A percentile compares a stretch with the other conserved stretches of the same genome.
phyloP scores from a whole-genome alignment of 2,888 invertebrate genomes.

The Trileptium ribeirensis region DNA sequence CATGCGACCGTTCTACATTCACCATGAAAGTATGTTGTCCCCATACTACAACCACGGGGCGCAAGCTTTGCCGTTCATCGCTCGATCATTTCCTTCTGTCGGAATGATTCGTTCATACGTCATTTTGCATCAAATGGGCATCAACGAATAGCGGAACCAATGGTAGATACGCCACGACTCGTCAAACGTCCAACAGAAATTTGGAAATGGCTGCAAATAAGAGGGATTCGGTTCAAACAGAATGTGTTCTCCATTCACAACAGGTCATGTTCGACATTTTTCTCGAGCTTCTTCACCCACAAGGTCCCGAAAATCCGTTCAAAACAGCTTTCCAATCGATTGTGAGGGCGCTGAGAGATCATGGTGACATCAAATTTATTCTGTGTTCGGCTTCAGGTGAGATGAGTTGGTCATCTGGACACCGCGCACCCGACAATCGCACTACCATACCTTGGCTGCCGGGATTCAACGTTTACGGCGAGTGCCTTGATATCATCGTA shows the following conservation, averaged over 20 bases:
- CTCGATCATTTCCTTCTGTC: background rate
- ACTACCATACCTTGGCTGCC: background rate
- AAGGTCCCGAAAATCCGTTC: background rate
- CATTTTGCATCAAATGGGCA: background rate
- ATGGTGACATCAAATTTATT: background rate
- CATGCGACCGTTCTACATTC: background rate
- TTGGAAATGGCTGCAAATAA: background rate
- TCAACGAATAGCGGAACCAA: background rate
- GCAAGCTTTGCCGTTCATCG: background rate
- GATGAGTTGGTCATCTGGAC: background rate
- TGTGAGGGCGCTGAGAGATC: background rate
- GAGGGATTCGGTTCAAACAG: background rate
- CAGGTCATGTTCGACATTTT: background rate
- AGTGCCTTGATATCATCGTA: background rate
- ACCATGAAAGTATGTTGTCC: background rate
- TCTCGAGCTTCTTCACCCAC: background rate
- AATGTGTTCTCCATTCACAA: background rate
- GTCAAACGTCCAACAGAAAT: background rate
- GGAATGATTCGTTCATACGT: background rate
- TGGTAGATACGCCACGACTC: background rate
- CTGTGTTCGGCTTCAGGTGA: background rate
- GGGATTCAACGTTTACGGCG: background rate
- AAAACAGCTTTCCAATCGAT: background rate
- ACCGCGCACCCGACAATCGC: background rate
- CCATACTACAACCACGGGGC: background rate